Percentiles rank a stretch among this genome's conserved stretches.
Evolutionary conservation across 1,140 invertebrate species (phyloP).

Genomic region (Drosophila azteca): DNA sequence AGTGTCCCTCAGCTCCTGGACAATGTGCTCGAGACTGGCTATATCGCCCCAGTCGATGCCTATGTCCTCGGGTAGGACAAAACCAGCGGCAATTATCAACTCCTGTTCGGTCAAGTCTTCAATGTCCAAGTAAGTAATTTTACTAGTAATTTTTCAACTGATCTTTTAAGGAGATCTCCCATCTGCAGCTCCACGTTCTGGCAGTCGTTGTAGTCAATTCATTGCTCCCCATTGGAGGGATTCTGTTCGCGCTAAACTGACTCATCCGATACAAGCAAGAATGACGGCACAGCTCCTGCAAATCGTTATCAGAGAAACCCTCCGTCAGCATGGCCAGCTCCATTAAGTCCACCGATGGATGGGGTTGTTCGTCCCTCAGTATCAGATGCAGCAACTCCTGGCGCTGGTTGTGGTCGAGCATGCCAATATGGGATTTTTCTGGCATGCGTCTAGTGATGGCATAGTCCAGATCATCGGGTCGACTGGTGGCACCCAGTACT

Average conservation of each 20-base stretch:
- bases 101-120: no score
- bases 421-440: no score
- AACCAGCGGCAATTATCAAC: slow-evolving; percentile 96
- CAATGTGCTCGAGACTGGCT: slow-evolving; percentile 93
- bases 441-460: slow-evolving; percentile 99
- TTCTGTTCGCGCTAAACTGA: slow-evolving; percentile 83
- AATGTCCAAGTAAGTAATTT: no score
- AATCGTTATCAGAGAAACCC: slow-evolving; percentile 95
- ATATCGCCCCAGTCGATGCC: slow-evolving; percentile 95
- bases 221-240: no score
- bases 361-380: slow-evolving; percentile 89
- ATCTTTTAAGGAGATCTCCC: slow-evolving; percentile 87
- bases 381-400: slow-evolving; percentile 91
- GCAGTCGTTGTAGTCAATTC: slow-evolving; percentile 83
- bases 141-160: no score
- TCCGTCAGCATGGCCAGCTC: slow-evolving; percentile 89
- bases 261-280: slow-evolving; percentile 94
- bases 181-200: slow-evolving; percentile 80
- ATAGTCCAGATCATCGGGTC: slow-evolving; percentile 96
- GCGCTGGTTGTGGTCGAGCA: no score
- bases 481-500: slow-evolving; percentile 91
- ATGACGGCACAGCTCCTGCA: slow-evolving; percentile 94
- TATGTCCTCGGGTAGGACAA: slow-evolving; percentile 94
- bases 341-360: slow-evolving; percentile 88
- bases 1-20: slow-evolving; percentile 95